These are phyloP conservation scores for Mirounga angustirostris DNA, from an alignment of 2,113 vertebrate species.

Conservation along the genomic window DNA sequence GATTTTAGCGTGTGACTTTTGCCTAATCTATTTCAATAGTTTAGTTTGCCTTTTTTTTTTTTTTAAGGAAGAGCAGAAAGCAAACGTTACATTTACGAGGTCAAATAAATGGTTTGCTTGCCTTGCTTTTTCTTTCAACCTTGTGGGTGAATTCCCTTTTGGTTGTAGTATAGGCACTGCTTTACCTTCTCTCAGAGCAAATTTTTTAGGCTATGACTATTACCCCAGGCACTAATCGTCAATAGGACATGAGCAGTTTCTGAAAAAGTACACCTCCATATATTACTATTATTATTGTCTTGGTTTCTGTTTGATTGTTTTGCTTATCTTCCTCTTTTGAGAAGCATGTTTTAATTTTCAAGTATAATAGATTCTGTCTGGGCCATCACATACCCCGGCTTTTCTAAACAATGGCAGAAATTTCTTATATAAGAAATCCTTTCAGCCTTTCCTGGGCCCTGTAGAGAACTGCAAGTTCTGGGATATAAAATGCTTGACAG, in stretches of 20 bases:
- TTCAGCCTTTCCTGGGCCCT: conserved; percentile 82
- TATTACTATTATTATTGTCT: background rate
- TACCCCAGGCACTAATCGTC: background rate
- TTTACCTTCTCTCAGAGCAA: background rate
- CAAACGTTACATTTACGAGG: background rate
- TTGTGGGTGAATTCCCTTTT: background rate
- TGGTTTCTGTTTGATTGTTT: conserved; percentile 7
- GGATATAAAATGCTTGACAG: conserved; percentile 78
- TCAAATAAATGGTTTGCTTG: background rate
- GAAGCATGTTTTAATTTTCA: conserved; percentile 29
- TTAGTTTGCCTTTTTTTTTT: background rate
- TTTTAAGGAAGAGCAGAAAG: background rate
- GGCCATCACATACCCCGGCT: conserved; percentile 75
- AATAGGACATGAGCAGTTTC: background rate
- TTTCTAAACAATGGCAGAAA: conserved; percentile 81
- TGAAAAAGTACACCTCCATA: background rate
- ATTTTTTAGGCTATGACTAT: background rate
- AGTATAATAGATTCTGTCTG: conserved; percentile 72
- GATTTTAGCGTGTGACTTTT: conserved; percentile 18
- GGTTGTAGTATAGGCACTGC: background rate
- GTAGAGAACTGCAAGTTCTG: conserved; percentile 75
- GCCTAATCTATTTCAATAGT: background rate
- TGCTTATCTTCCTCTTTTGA: background rate
- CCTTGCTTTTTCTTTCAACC: background rate
- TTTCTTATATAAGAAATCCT: conserved; percentile 79